Conservation (phyloP, 2,797 vertebrate genomes). For the Cygnus olor region DNA sequence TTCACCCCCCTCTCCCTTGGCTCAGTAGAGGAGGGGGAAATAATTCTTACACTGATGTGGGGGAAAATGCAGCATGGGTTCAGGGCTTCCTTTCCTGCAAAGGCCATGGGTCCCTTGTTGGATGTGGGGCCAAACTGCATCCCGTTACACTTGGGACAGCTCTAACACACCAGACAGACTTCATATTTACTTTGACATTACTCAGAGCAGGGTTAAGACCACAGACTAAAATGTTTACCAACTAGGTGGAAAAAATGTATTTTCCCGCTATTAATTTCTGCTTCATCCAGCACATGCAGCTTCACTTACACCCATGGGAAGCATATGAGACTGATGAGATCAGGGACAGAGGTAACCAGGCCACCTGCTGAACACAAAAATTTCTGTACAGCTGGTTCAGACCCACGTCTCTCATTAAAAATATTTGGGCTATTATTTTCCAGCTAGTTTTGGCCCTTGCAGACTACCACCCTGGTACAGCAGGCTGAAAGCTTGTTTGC, state of each 20-base stretch:
- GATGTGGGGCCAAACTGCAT: background rate
- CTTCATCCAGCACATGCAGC: background rate
- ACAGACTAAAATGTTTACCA: background rate
- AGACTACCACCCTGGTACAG: background rate
- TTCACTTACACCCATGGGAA: background rate
- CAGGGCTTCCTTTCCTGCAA: background rate
- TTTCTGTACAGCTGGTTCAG: background rate
- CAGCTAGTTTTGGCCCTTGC: background rate
- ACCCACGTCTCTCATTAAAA: background rate
- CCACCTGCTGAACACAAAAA: background rate
- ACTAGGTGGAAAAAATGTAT: background rate
- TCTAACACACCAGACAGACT: background rate
- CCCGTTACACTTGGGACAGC: background rate
- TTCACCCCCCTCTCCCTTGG: background rate
- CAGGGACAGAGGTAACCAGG: background rate
- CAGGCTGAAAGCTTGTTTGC: background rate
- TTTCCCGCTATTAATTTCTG: background rate
- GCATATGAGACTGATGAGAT: rapidly evolving
- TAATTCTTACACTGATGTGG: background rate
- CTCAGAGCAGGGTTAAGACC: background rate
- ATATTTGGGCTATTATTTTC: background rate
- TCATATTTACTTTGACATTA: background rate
- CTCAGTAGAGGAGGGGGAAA: background rate
- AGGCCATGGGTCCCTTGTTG: background rate
- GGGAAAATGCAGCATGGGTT: background rate